Base-by-base conservation (phyloP, 2,113 vertebrate species). In the Siphamia tubifer region DNA sequence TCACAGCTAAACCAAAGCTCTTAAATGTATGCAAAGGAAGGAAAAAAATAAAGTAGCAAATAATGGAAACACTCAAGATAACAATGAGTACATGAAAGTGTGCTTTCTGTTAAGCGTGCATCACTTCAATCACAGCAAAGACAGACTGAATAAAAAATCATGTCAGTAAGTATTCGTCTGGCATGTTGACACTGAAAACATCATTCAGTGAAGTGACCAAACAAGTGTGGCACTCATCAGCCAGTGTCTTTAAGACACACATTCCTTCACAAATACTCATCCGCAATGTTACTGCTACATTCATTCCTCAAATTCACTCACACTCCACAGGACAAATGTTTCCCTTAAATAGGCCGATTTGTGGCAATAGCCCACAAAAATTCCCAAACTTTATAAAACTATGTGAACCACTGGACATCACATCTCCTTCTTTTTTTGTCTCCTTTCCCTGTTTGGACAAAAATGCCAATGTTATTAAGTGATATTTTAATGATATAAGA, bases 391-490 rank as follows among this genome's bases (percentile, higher is more conserved):
- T 27, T 0, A 0, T 19, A 44, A 20, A 20, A 13, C 13, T 0
- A 0, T 27, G 43, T 20, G 57, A 79, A 57, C 34, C 32, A 2
- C 24, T 0, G 40, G 25, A 54, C 60, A 51, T 11, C 23, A 25
- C 8, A 32, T 79, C 40, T 84, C 42, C 20, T 30, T 62, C 61
- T 25, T 43, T 58, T 63, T 51, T 11, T 31, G 43, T 21, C 35
- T 52, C 32, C 45, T 72, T 80, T 48, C 20, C 79, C 83, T 86
- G 53, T 88, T 89, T 82, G 81, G 87, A 79, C 72, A 85, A 74
- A 74, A 75, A 34, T 42, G 16, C 47, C 25, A 20, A 16, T 15
- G 5, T n/a, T 17, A 32, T n/a, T 45, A 54, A 52, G 38, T 11
- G 3, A 45, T 45, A 43, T 20, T 42, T 3, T 39, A 51, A 63